These are phyloP conservation scores for Limosa lapponica DNA, from an alignment of 2,797 vertebrate genomes.

Conservation along the genomic window DNA sequence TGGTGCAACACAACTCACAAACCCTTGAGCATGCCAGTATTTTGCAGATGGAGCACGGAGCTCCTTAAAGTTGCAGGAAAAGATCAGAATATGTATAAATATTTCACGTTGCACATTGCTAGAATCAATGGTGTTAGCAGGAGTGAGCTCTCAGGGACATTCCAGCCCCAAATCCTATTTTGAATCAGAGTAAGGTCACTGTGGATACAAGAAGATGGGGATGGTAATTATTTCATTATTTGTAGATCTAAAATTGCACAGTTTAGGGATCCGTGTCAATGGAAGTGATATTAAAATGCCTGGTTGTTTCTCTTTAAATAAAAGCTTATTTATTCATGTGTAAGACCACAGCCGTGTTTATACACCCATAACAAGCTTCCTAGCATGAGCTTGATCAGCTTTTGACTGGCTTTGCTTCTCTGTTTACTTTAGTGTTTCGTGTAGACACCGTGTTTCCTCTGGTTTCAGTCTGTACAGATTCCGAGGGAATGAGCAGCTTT, in stretches of 20 bases:
- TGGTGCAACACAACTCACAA: not conserved
- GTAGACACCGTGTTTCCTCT: not conserved
- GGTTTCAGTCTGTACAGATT: not conserved
- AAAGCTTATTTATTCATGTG: not conserved
- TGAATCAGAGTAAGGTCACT: not conserved
- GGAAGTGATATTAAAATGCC: not conserved
- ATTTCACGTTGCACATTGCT: not conserved
- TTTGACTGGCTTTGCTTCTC: not conserved
- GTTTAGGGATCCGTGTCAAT: not conserved
- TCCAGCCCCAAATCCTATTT: not conserved
- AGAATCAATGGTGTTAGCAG: not conserved
- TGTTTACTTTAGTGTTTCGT: not conserved
- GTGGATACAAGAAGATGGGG: not conserved
- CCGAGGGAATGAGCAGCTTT: not conserved
- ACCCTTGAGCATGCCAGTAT: rapidly evolving
- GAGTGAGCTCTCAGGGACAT: not conserved
- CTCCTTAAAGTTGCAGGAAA: not conserved
- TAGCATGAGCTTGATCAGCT: not conserved
- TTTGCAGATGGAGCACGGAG: not conserved
- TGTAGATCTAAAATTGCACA: not conserved
- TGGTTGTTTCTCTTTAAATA: not conserved
- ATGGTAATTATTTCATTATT: not conserved
- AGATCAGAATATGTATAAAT: not conserved
- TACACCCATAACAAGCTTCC: not conserved
- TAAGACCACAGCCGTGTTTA: not conserved